Evolutionary conservation across 2,888 invertebrate species (phyloP), one percentile per base, ranked within the genome.

Genomic region (Melinopterus prodromus): DNA sequence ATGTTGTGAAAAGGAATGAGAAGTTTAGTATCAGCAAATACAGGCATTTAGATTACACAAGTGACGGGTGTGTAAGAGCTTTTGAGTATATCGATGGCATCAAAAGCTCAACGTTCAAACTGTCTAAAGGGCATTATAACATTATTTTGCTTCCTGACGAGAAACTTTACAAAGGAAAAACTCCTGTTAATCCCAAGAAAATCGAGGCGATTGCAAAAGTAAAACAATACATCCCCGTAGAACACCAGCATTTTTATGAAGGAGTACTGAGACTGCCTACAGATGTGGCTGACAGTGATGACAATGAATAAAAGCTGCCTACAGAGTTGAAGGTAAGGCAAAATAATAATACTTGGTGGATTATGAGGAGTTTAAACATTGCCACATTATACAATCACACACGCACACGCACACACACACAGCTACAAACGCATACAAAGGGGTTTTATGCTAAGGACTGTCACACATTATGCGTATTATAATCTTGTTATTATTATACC

Each of bases 201-300:
- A 16, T 75, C 37, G 3, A 75, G 26, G 76, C 16, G 5, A 16
- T 75, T 75, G 15, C 16, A 36, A 75, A 75, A 75, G 37, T 75
- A 15, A 36, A 4, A 35, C 6, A 75, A n/a, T 16, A 75, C 37
- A 75, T 75, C 26, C 76, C 76, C 2, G 37, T n/a, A 26, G n/a
- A 75, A 75, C 37, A 75, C 35, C 76, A 75, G 76, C 15, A 7
- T 5, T 75, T 75, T 37, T 75, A 75, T 37, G 71, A 71, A 71
- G 71, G 6, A 5, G n/a, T 71, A 26, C 71, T 71, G 2, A 71
- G 71, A 26, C 71, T 71, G 71, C 71, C 71, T 71, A 14, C 71
- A 71, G 71, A 26, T 4, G 1, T 71, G 71, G n/a, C 53, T 53
- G 53, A 53, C 53, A 53, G 53, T 53, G 53, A 53, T 53, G 53